Base-by-base conservation (phyloP, 2,113 vertebrate species). In the Xerus inauris region DNA sequence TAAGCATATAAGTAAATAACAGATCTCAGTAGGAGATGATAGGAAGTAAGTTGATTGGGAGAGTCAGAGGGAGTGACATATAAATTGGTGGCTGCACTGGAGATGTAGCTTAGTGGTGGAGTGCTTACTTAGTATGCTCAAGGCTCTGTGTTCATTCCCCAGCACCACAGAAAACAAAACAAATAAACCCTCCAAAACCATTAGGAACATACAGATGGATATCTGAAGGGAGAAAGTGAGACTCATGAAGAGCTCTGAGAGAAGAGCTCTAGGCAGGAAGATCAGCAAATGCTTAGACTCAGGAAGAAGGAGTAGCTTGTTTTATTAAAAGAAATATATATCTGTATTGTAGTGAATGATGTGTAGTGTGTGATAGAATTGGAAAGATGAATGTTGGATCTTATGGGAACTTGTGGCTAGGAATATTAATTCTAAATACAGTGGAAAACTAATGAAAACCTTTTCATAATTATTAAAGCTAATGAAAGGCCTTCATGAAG, bases 351-450 rank as follows among this genome's bases (percentile, higher is more conserved):
- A 93, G 32, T 75, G n/a, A 93, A 71, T 59, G 45, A 75, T 64
- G 5, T 72, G 30, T 51, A 62, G 28, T 49, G 40, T 59, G 57
- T 71, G 13, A 45, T 72, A 22, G 77, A 8, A 89, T 59, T 89
- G 59, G 38, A 91, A 22, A 71, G 30, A 54, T 11, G 9, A 59
- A 40, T 73, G 65, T 85, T 13, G 69, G 59, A 24, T 76, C 26
- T 86, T 71, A 47, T 5, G n/a, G 75, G n/a, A 8, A 71, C 85
- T 93, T 90, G 71, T 59, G 57, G 13, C 79, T 45, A 71, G 75
- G 35, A 81, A 82, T 62, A 69, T 93, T 80, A 86, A 49, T 87
- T 94, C 45, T 45, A 82, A 95, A 67, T 80, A 80, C 12, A 73
- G 8, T 81, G 30, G 75, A 80, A 95, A 76, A 28, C 32, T 47